Base-by-base conservation (phyloP, 2,113 vertebrate genomes). In the Glaucomys volans region DNA sequence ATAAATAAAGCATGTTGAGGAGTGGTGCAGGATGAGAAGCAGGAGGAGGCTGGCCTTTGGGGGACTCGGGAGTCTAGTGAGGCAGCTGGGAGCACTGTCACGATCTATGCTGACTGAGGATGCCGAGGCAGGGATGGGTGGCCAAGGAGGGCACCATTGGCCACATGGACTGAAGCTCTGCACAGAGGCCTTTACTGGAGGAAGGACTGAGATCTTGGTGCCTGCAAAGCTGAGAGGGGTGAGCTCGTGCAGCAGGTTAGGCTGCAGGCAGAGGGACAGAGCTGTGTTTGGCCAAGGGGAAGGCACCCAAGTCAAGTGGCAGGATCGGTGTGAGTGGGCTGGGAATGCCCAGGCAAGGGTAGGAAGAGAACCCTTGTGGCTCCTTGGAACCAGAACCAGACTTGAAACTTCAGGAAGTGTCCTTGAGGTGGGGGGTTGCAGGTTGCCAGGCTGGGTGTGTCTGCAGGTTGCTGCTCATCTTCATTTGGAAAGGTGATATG, bases 41-140 rank as follows among this genome's bases (percentile, higher is more conserved):
- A 1, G 5, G 6, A n/a, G 47, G 40, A 44, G 16, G 17, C 37
- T 42, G 28, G 0, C 10, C 47, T 14, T 11, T 0, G 11, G 57
- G 79, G 22, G 6, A 42, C 6, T 47, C 24, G 7, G 30, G 28
- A 11, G 20, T 52, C 72, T 40, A 35, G 67, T 20, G 80, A 40
- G 17, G 37, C 11, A 22, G 71, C 44, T 20, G 42, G 50, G 35
- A 17, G 5, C 9, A 14, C 28, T 26, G 35, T 81, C 35, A 66
- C 0, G 7, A 14, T 54, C 89, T 8, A 5, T 35, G 5, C 42
- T 64, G 4, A n/a, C n/a, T n/a, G n/a, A 52, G 22, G 42, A 1
- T 5, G 4, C 42, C 7, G 28, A n/a, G 52, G 5, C 79, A 47
- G 64, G 62, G 54, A 16, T 16, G 20, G 40, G 35, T 77, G 62